A percentile compares a stretch with the other conserved stretches of the same genome.
Evolutionary conservation across 2,797 vertebrate genomes (phyloP).

Genomic region (Catharus ustulatus): DNA sequence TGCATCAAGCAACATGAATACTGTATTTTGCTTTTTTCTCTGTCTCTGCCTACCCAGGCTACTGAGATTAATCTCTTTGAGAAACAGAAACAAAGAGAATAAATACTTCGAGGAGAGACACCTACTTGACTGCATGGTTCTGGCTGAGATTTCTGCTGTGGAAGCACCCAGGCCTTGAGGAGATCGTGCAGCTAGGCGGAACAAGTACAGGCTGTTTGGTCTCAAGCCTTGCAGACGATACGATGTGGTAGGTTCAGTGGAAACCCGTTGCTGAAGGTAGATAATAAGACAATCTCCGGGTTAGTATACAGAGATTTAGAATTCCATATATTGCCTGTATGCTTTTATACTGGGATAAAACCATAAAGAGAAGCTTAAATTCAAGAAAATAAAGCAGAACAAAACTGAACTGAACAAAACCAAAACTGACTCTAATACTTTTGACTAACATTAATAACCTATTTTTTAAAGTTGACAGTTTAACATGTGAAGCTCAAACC

Average conservation of each 20-base stretch:
- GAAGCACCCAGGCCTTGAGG: conserved; percentile 94
- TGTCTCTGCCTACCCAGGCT: not conserved
- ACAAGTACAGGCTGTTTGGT: conserved; percentile 95
- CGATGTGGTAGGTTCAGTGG: conserved; percentile 90
- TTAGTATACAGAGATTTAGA: not conserved
- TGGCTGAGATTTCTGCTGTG: conserved; percentile 94
- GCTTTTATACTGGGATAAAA: not conserved
- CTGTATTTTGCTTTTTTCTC: not conserved
- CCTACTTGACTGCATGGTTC: conserved; percentile 99
- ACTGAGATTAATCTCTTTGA: not conserved
- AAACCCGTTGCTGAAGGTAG: conserved; percentile 85
- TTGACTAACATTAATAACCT: not conserved
- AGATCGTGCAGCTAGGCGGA: conserved; percentile 94
- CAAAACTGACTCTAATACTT: not conserved
- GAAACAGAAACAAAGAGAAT: not conserved
- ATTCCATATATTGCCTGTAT: not conserved
- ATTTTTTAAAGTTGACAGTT: not conserved
- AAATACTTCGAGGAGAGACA: conserved; percentile 82
- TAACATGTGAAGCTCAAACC: not conserved
- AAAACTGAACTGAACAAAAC: not conserved
- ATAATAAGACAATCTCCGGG: not conserved
- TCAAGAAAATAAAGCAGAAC: not conserved
- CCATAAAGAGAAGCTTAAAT: not conserved
- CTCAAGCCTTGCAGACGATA: conserved; percentile 94
- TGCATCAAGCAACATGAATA: not conserved